Evolutionary conservation across 2,113 vertebrate genomes (phyloP), one percentile per base, ranked within the genome.

Genomic region (Sinocyclocheilus anshuiensis): DNA sequence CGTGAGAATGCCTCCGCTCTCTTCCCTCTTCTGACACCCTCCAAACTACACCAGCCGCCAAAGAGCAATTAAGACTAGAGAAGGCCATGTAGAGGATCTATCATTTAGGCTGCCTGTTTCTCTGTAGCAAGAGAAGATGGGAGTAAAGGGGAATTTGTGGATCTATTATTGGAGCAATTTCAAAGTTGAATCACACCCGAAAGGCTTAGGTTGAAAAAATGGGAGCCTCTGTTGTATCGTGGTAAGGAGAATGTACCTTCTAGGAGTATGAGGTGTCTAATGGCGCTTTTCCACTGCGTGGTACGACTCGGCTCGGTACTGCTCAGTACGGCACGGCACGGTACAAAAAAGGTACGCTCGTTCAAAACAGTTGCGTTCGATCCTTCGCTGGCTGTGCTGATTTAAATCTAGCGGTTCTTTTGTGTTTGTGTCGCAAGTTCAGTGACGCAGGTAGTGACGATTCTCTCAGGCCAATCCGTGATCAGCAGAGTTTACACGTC

Each of bases 81-180:
- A 86, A 75, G 57, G 87, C 81, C 77, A 84, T 48, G 71, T 71
- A 59, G 45, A 75, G 39, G 86, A 84, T 86, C 29, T 84, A 59
- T 81, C 81, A 74, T 88, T 74, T 65, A 22, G 50, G 8, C 15
- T 33, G 67, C 53, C 75, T 69, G 83, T 29, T 84, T 63, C 71
- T 76, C 83, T 57, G n/a, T 39, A 45, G 45, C 74, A 36, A 86
- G 24, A n/a, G 39, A 29, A 69, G 39, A 57, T 75, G 76, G 42
- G 74, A 88, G 72, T 39, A 83, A 69, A 61, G 48, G 61, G 80
- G 81, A 65, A 78, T 88, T 86, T 88, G 79, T 63, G 75, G 65
- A 78, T 48, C 74, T 84, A 77, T 71, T 84, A 84, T 87, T 84
- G 81, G 81, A 71, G 80, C 72, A 87, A 77, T 87, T 87, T 87